phyloP scores from a whole-genome alignment of 2,797 vertebrate species.

The Cuculus canorus region DNA sequence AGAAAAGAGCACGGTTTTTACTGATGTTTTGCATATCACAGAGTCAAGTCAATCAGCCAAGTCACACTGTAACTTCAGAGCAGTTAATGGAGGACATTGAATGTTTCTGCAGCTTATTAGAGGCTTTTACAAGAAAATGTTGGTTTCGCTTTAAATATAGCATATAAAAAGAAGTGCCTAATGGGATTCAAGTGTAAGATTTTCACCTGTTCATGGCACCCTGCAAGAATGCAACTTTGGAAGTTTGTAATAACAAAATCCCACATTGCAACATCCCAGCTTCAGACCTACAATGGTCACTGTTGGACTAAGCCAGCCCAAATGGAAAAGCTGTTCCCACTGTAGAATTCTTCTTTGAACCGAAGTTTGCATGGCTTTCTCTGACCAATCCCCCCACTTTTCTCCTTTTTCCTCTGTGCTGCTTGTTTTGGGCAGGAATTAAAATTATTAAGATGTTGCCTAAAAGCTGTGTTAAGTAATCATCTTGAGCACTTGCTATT shows the following conservation, averaged over 20 bases:
- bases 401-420: neutral
- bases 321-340: neutral
- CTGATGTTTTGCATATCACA: neutral
- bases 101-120: neutral
- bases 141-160: neutral
- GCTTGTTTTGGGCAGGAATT: neutral
- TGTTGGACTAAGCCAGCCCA: neutral
- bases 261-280: neutral
- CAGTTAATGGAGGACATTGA: constrained; percentile 1
- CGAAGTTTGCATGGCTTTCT: neutral
- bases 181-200: neutral
- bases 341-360: neutral
- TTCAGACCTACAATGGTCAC: neutral
- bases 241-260: neutral
- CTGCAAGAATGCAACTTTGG: neutral
- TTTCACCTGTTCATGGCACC: neutral
- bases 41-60: neutral
- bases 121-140: neutral
- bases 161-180: neutral
- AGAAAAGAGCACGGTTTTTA: neutral
- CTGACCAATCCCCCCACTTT: neutral
- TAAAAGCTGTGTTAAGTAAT: neutral
- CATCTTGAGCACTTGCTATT: neutral
- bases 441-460: neutral
- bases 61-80: neutral